Base-by-base conservation (phyloP, 2,113 vertebrate species). In the Perccottus glenii region DNA sequence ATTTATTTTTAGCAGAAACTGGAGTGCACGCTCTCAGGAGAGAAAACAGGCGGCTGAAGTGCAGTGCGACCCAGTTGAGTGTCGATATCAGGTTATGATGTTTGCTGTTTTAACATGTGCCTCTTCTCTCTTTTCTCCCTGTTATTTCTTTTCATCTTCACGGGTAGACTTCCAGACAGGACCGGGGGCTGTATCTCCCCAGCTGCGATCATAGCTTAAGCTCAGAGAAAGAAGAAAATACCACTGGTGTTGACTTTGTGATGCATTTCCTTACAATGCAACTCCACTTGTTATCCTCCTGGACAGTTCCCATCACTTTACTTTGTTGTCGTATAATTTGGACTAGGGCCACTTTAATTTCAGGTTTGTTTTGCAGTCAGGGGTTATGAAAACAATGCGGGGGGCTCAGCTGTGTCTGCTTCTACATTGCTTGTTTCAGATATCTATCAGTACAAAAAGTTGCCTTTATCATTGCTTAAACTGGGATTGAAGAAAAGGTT, bases 41-140 rank as follows among this genome's bases (percentile, higher is more conserved):
- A 85, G 72, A 86, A 80, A 81, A 81, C 60, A 81, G 75, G 73
- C 66, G n/a, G 73, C 77, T 81, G 77, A 86, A 86, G 82, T 66
- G 62, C 66, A 83, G 77, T 52, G 59, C 78, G 77, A 80, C 77
- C 80, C 77, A 81, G 81, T 78, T 68, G 84, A 86, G 84, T 77
- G 81, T 85, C 64, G 73, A 87, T 87, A 88, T 90, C 84, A 88
- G 81, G 84, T 90, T 89, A 82, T 85, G 69, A 81, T 91, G 87
- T 91, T 91, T 90, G 87, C 78, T 91, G 78, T 91, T 89, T 89
- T 85, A 89, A 87, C 81, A 81, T 81, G 66, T 77, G 78, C 69
- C 75, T 80, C 67, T 80, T 68, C 74, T 83, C 63, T 80, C 68
- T 74, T 67, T 55, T 73, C 78, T 83, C 64, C 19, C 74, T 82